Conservation (phyloP, 1,140 invertebrate species). For the Heliothis subflexa region DNA sequence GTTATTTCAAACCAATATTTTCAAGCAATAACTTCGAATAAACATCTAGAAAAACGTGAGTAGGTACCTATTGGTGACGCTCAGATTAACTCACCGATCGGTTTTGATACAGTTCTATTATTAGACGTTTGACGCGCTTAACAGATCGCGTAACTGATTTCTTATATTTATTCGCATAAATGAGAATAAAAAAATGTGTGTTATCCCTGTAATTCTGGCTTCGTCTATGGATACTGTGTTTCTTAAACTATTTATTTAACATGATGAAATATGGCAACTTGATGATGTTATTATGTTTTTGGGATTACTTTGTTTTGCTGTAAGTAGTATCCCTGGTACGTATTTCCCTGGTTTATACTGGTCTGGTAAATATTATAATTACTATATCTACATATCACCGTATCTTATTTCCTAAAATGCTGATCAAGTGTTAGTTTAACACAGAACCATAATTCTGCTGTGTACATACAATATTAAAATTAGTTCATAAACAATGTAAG, state of each 20-base stretch:
- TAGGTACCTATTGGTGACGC: constrained; percentile 11
- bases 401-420: neutral
- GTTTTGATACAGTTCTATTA: constrained; percentile 18
- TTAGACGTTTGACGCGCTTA: constrained; percentile 9
- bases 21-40: neutral
- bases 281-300: too few relatives aligned
- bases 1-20: neutral
- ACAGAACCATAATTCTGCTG: neutral
- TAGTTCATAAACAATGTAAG: constrained; percentile 6
- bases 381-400: neutral
- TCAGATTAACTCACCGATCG: constrained; percentile 24
- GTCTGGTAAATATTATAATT: too few relatives aligned
- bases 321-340: too few relatives aligned
- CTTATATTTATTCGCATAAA: neutral
- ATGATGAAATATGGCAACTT: too few relatives aligned
- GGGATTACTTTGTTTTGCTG: too few relatives aligned
- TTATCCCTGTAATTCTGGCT: too few relatives aligned
- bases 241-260: too few relatives aligned
- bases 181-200: too few relatives aligned
- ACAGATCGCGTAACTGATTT: neutral
- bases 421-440: neutral
- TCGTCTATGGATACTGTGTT: too few relatives aligned
- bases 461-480: constrained; percentile 22
- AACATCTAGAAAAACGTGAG: constrained; percentile 15
- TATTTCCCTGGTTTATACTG: too few relatives aligned